Base-by-base conservation (phyloP, 2,888 invertebrate species). In the Monoplex corrugatus region DNA sequence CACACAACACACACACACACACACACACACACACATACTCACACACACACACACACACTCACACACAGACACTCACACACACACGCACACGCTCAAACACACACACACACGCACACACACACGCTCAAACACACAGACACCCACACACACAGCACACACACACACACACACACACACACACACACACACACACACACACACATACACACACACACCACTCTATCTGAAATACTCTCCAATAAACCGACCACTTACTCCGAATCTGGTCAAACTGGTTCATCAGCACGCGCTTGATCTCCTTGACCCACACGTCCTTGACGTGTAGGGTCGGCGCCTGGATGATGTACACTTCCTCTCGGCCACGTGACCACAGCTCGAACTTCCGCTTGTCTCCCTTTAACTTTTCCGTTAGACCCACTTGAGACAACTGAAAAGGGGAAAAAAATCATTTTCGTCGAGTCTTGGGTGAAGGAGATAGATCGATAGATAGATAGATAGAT, bases 291-390 rank as follows among this genome's bases (percentile, higher is more conserved):
- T 99, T 99, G 94, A 99, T 98, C 96, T 98, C 98, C 92, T 98
- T 97, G n/a, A 99, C 98, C 99, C 99, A 99, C 88, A 97, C 97
- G 91, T 98, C 97, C 95, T 99, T 99, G 57, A 98, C 97, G 38
- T 98, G 98, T 5, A 97, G 96, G 32, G 97, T 98, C 35, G 98
- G 97, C 6, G 99, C 98, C 95, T 96, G 98, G 92, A 99, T 97
- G 0, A 98, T 98, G 96, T 98, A 98, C 35, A 99, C 99, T 96
- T 99, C 99, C 91, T 98, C 97, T 68, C 99, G 97, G 0, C 98
- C 98, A 95, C 98, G 98, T 40, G 99, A 97, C 99, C 99, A 99
- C 92, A 99, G 97, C 96, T 99, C 99, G 96, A 99, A 99, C 95
- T 98, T 98, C 93, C 98, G 97, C 63, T 97, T 97, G 95, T 99